Percentiles rank a stretch among this genome's conserved stretches.
phyloP scores from a whole-genome alignment of 2,113 vertebrate species.

The Willisornis vidua region DNA sequence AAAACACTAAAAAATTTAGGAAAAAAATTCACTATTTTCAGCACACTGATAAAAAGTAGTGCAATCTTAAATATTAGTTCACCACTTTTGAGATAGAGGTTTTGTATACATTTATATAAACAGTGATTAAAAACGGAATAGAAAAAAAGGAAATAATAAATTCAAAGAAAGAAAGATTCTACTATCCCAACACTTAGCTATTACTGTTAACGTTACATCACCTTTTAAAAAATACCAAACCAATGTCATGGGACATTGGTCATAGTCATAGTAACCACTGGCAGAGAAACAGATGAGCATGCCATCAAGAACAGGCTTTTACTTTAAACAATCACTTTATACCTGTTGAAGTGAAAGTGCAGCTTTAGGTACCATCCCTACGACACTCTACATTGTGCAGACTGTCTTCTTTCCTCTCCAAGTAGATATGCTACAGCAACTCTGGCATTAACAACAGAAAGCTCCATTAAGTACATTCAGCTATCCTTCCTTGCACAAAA shows the following conservation, averaged over 20 bases:
- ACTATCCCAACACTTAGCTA: neutral
- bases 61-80: neutral
- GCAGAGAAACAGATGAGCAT: neutral
- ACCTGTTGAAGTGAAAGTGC: neutral
- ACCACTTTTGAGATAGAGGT: fast-evolving
- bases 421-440: neutral
- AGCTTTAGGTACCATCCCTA: neutral
- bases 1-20: neutral
- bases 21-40: neutral
- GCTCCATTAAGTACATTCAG: neutral
- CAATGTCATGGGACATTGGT: neutral
- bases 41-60: neutral
- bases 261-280: neutral
- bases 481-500: neutral
- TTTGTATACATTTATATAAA: neutral
- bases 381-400: neutral
- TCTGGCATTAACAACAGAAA: neutral
- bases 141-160: neutral
- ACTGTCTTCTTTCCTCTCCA: neutral
- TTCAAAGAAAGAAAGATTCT: neutral
- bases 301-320: neutral
- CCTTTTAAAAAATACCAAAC: neutral
- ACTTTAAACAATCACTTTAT: neutral
- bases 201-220: neutral
- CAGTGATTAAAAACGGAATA: neutral